Evolutionary conservation across 2,113 vertebrate genomes (phyloP).

Genomic region (Boulengeromyrus knoepffleri): DNA sequence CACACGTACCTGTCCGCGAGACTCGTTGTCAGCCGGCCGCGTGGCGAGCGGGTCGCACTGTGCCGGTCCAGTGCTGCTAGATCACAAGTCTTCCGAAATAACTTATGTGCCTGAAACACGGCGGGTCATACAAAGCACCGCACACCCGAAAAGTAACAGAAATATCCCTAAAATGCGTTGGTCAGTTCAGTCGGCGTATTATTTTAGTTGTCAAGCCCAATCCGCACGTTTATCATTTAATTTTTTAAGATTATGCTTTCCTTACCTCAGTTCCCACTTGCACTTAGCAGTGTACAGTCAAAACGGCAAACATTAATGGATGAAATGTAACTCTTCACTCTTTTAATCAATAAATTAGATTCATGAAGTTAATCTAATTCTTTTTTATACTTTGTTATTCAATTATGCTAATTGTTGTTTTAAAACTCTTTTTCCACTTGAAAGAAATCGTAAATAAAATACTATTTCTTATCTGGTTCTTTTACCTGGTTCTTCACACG

Average conservation of each 20-base stretch:
- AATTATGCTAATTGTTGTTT: background rate
- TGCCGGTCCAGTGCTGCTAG: background rate
- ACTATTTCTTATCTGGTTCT: background rate
- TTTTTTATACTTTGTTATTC: background rate
- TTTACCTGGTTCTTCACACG: background rate
- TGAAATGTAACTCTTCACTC: background rate
- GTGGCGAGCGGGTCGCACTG: background rate
- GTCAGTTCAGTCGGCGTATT: background rate
- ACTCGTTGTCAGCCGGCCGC: background rate
- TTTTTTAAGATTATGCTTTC: background rate
- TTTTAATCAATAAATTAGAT: background rate
- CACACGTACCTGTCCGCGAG: constrained; percentile 31
- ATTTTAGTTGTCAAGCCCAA: background rate
- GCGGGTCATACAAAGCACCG: background rate
- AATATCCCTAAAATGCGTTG: background rate
- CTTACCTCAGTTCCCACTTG: background rate
- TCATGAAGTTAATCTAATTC: background rate
- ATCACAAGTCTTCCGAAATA: background rate
- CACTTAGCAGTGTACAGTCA: background rate
- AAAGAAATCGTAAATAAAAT: background rate
- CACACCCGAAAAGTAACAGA: background rate
- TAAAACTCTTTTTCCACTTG: background rate
- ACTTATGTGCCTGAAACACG: background rate
- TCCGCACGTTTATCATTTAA: background rate
- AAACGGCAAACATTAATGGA: background rate